Evolutionary conservation across 2,797 vertebrate genomes (phyloP).

Genomic region (Siniperca obscura): DNA sequence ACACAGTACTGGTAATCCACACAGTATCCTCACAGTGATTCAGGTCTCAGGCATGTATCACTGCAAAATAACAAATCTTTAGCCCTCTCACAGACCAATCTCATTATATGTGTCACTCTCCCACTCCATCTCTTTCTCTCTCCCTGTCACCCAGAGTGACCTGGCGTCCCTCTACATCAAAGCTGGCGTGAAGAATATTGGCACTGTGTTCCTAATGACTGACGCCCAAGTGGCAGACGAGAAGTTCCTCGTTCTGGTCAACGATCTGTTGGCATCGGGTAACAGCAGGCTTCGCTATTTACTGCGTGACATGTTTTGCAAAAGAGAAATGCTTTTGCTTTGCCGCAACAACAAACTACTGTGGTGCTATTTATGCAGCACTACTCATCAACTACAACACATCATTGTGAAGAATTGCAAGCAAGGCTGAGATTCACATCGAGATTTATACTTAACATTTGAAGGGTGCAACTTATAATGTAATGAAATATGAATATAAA

Average conservation of each 20-base stretch:
- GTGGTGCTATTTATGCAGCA: conserved; percentile 26
- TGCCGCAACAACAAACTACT: conserved; percentile 35
- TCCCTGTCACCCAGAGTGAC: conserved; percentile 84
- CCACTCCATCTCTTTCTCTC: conserved; percentile 29
- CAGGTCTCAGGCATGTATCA: conserved; percentile 20
- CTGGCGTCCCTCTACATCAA: conserved; percentile 91
- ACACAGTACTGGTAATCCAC: conserved; percentile 29
- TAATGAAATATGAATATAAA: conserved; percentile 14
- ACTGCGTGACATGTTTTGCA: conserved; percentile 45
- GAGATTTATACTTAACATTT: not conserved
- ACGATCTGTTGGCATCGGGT: conserved; percentile 97
- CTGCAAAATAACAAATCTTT: conserved; percentile 32
- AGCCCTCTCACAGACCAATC: conserved; percentile 23
- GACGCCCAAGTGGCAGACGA: conserved; percentile 93
- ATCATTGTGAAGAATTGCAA: conserved; percentile 8
- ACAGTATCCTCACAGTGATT: conserved; percentile 6
- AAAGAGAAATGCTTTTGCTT: conserved; percentile 37
- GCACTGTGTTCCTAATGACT: conserved; percentile 93
- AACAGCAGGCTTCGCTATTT: conserved; percentile 60
- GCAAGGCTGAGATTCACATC: not conserved
- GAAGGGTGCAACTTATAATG: not conserved
- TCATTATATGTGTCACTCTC: conserved; percentile 46
- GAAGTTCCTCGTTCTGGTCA: conserved; percentile 95
- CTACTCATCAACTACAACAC: conserved; percentile 27
- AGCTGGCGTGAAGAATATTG: conserved; percentile 91